Conservation (phyloP, 1,140 invertebrate genomes). For the Panulirus ornatus region DNA sequence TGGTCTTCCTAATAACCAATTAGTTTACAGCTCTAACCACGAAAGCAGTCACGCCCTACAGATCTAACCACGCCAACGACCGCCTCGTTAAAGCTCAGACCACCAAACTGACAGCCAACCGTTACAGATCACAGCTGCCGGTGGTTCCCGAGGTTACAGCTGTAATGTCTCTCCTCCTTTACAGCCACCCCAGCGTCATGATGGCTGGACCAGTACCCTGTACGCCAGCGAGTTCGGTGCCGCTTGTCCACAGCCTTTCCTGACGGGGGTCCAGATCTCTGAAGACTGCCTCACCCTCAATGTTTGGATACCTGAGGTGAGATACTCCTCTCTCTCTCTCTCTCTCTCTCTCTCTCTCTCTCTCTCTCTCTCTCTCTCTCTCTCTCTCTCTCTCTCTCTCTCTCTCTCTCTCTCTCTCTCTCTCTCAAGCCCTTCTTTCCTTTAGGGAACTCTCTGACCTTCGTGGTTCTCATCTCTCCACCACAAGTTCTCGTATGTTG, state of each 20-base stretch:
- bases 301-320: constrained; percentile 81
- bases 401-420: neutral
- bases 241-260: constrained; percentile 80
- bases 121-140: no score
- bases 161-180: neutral
- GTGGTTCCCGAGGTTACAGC: neutral
- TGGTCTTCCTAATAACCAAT: no score
- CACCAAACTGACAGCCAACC: no score
- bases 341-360: neutral
- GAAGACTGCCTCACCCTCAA: constrained; percentile 82
- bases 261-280: constrained; percentile 54
- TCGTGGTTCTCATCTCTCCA: no score
- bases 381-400: no score
- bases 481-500: no score
- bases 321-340: constrained; percentile 9
- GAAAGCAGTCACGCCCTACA: no score
- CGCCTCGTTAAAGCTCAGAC: no score
- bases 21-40: no score
- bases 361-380: neutral
- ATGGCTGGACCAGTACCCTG: constrained; percentile 79
- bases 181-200: constrained; percentile 79
- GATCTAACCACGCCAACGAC: no score
- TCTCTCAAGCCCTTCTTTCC: no score
- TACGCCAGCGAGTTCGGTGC: constrained; percentile 79
- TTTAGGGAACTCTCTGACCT: no score